Conservation (phyloP, 2,797 vertebrate species). For the Luscinia luscinia region DNA sequence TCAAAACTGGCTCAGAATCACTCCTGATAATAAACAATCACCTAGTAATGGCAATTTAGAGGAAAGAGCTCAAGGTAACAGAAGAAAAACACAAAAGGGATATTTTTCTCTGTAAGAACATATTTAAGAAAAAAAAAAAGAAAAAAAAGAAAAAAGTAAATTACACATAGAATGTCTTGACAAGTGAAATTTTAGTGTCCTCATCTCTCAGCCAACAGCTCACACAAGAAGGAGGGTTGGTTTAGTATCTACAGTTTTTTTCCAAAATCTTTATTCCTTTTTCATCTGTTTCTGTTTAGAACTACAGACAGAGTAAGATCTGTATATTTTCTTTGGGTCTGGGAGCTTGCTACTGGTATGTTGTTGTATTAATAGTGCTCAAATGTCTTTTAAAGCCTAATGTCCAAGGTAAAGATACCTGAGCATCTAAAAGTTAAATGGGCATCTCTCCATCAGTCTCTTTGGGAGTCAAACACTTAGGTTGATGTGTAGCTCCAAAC, state of each 20-base stretch:
- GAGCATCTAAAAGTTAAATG: neutral
- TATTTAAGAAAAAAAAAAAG: neutral
- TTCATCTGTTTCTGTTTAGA: neutral
- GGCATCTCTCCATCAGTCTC: neutral
- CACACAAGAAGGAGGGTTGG: neutral
- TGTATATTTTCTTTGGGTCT: neutral
- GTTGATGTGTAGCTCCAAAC: neutral
- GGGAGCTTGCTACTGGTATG: neutral
- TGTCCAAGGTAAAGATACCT: neutral
- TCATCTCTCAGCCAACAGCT: neutral
- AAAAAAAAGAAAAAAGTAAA: neutral
- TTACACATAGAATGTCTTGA: neutral
- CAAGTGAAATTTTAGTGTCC: neutral
- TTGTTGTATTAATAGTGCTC: neutral
- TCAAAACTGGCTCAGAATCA: neutral
- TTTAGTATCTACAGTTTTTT: neutral
- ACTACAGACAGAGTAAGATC: neutral
- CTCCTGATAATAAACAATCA: neutral
- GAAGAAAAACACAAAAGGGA: neutral
- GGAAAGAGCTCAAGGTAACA: neutral
- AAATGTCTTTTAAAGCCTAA: neutral
- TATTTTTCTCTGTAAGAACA: neutral
- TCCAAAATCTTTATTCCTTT: neutral
- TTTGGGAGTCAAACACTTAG: neutral
- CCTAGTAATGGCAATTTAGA: neutral